Base-by-base conservation (phyloP, 2,888 invertebrate genomes). In the Ennomos fuscantarius region DNA sequence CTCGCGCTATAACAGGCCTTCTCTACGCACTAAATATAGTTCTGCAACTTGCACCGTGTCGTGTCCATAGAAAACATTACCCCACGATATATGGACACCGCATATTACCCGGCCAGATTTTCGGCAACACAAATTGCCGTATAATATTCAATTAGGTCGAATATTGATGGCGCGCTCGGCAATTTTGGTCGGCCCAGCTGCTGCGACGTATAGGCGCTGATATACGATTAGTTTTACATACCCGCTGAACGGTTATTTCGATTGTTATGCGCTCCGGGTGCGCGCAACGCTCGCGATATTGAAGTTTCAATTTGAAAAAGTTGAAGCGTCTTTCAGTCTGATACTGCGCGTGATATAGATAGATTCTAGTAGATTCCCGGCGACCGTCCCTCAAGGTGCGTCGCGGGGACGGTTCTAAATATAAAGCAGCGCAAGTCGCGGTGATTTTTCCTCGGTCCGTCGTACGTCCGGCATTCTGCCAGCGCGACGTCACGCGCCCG, bases 391-490 rank as follows among this genome's bases (percentile, higher is more conserved):
- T 85, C 86, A 84, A 85, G 87, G 87, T 86, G 78, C 82, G 82
- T 66, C 69, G 82, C 79, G 83, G 84, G 75, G 82, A 82, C 79
- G 70, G 60, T 65, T 63, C 81, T 82, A 85, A 78, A 78, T 80
- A 78, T 84, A 85, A 69, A 72, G 65, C 54, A 65, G 67, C 80
- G 77, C 82, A 79, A 79, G 82, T 78, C 81, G 75, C 73, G 69
- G 60, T 68, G 75, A 80, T 87, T 87, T 87, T 87, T 87, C 86
- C 79, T 78, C 79, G 74, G 78, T 70, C 74, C 78, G 71, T 70
- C 82, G 87, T 86, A 87, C 84, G 78, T 79, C 92, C 92, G 93
- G 93, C 93, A 93, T 83, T 75, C 56, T 86, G 91, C 90, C 93
- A 93, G 85, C 71, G 37, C 73, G 65, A 82, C 90, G 89, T 89